Evolutionary conservation across 1,140 invertebrate species (phyloP), one percentile per base, ranked within the genome.

Genomic region (Drosophila funebris): DNA sequence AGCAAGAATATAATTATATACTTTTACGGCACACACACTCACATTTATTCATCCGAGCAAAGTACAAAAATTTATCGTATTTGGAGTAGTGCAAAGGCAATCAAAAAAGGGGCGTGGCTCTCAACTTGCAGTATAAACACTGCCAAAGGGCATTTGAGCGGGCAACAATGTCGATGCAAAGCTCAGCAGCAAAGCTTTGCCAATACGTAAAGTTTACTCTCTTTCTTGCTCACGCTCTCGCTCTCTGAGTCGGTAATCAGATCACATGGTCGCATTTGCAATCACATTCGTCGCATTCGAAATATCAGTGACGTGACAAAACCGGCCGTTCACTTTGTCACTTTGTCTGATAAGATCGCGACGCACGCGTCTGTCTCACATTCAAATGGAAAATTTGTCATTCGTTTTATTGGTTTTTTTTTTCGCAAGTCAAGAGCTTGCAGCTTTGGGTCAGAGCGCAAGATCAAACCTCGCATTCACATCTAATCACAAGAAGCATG

Each of bases 251-350:
- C 18, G 31, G 36, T 73, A 76, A 76, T 77, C 73, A 43, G 77
- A 85, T 84, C 81, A 84, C 81, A 84, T 84, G 82, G 57, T 78
- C 64, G 69, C 16, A 66, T 57, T 78, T 43, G 41, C 56, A 57
- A 57, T 79, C 77, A 60, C 77, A 57, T 16, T 66, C n/a, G 57
- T 46, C 67, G 50, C 50, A 64, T 29, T 70, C 14, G 68, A 54
- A 66, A 66, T 72, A 72, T 67, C 62, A 18, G 53, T 72, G 69
- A 72, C 69, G 69, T 72, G 69, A 72, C 69, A 39, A 44, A 24
- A 33, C 36, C 29, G 43, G 39, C 48, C 46, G 37, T 57, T 72
- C 62, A 72, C 69, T 72, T 29, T n/a, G n/a, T n/a, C n/a, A n/a
- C n/a, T 27, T 46, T 18, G 0, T 8, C 44, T 36, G 62, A 67